These are phyloP conservation scores for Fragum sueziense DNA, from an alignment of 2,888 invertebrate genomes.

Conservation along the genomic window DNA sequence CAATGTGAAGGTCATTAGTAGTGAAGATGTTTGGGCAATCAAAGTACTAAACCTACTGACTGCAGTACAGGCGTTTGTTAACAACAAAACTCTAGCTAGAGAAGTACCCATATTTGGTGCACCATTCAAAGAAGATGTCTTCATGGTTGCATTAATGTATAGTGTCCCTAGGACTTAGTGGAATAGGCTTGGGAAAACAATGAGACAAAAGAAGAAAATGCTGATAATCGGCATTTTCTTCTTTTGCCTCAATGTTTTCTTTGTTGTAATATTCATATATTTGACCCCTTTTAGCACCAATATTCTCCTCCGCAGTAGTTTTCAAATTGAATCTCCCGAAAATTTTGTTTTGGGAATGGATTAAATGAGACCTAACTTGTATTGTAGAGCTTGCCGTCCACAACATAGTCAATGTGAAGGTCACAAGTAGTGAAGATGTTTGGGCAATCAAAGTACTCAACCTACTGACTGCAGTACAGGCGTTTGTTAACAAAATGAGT, in stretches of 20 bases:
- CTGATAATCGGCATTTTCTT: too few relatives aligned
- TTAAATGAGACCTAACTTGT: too few relatives aligned
- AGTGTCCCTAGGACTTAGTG: too few relatives aligned
- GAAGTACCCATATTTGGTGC: conserved; percentile 79
- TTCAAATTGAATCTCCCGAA: too few relatives aligned
- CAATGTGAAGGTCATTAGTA: conserved; percentile 70
- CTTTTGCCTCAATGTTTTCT: too few relatives aligned
- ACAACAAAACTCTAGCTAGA: conserved; percentile 67
- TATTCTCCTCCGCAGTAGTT: too few relatives aligned
- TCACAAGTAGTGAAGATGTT: conserved; percentile 76
- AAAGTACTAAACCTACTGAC: conserved; percentile 75
- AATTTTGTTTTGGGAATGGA: too few relatives aligned
- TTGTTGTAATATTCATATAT: too few relatives aligned
- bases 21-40: conserved; percentile 77
- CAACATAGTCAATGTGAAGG: conserved; percentile 69
- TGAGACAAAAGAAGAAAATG: too few relatives aligned
- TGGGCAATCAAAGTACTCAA: conserved; percentile 78
- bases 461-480: conserved; percentile 66
- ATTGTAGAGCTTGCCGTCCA: conserved; percentile 76
- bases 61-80: conserved; percentile 67
- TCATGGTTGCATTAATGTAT: conserved; percentile 78
- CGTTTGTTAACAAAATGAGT: conserved; percentile 71
- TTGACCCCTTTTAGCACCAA: too few relatives aligned
- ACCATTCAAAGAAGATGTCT: conserved; percentile 73
- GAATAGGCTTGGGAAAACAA: too few relatives aligned